A percentile compares a stretch with the other conserved stretches of the same genome.
phyloP scores from a whole-genome alignment of 1,140 invertebrate genomes.

The Coelopa frigida region DNA sequence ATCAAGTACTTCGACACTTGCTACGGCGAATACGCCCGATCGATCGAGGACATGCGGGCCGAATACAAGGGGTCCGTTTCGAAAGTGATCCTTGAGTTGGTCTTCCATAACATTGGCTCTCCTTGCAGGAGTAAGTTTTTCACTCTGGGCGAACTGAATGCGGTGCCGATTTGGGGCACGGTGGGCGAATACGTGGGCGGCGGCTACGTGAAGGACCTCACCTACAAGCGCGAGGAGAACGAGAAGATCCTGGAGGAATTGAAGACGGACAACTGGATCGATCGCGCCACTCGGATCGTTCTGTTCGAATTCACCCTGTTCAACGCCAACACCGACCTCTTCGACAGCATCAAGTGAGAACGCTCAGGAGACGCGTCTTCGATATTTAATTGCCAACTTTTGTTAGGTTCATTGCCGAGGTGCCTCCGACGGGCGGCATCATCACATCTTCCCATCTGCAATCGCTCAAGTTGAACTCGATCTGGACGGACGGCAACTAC shows the following conservation, averaged over 20 bases:
- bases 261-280: constrained; percentile 21
- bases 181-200: constrained; percentile 22
- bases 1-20: constrained; percentile 33
- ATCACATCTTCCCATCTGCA: constrained; percentile 27
- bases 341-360: constrained; percentile 30
- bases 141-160: constrained; percentile 17
- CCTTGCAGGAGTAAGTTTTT: constrained; percentile 6
- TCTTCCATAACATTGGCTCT: too few species aligned
- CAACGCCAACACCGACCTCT: constrained; percentile 30
- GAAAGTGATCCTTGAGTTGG: too few species aligned
- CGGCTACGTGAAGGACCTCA: constrained; percentile 24
- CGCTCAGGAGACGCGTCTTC: neutral
- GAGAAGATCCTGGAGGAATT: constrained; percentile 13
- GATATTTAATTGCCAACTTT: neutral
- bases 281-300: constrained; percentile 27
- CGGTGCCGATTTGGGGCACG: constrained; percentile 21
- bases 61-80: constrained; percentile 7
- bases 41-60: constrained; percentile 14
- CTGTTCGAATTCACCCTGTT: constrained; percentile 33
- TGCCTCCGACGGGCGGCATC: constrained; percentile 32
- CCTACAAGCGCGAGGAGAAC: constrained; percentile 17
- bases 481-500: constrained; percentile 8
- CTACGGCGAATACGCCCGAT: constrained; percentile 20
- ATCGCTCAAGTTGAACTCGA: constrained; percentile 17
- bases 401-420: constrained; percentile 32